Percentiles rank a stretch among this genome's conserved stretches.
Evolutionary conservation across 2,113 vertebrate genomes (phyloP).

Genomic region (Brachirus orientalis): DNA sequence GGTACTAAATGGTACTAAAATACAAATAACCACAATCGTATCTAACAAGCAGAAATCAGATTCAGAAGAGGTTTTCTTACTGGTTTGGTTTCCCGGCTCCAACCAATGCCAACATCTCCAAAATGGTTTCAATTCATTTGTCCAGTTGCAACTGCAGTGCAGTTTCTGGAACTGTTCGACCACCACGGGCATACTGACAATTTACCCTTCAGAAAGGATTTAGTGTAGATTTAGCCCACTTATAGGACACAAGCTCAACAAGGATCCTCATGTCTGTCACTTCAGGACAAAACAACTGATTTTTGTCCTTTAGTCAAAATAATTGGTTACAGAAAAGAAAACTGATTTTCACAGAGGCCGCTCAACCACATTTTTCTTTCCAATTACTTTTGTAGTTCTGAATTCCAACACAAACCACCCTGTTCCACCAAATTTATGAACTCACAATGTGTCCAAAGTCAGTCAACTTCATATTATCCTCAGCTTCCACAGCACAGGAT

Average conservation of each 20-base stretch:
- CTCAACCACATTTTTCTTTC: neutral
- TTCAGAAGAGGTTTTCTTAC: too few relatives aligned
- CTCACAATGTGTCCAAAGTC: neutral
- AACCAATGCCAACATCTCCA: neutral
- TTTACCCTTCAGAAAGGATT: neutral
- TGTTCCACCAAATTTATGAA: neutral
- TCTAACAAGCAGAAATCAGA: too few relatives aligned
- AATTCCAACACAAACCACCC: neutral
- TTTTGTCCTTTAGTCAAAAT: conserved; percentile 2
- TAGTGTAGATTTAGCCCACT: neutral
- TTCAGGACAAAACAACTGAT: neutral
- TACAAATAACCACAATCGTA: too few relatives aligned
- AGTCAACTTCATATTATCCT: conserved; percentile 11
- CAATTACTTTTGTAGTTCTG: neutral
- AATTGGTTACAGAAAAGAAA: neutral
- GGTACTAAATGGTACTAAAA: too few relatives aligned
- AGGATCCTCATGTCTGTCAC: neutral
- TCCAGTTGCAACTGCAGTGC: neutral
- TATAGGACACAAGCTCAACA: neutral
- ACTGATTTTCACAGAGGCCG: neutral
- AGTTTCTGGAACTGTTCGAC: neutral
- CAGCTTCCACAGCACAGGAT: conserved; percentile 9
- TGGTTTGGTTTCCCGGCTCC: neutral
- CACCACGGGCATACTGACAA: neutral
- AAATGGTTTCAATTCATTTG: neutral